Percentiles rank a stretch among this genome's conserved stretches.
Evolutionary conservation across 1,140 invertebrate genomes (phyloP).

Genomic region (Neomicropteryx cornuta): DNA sequence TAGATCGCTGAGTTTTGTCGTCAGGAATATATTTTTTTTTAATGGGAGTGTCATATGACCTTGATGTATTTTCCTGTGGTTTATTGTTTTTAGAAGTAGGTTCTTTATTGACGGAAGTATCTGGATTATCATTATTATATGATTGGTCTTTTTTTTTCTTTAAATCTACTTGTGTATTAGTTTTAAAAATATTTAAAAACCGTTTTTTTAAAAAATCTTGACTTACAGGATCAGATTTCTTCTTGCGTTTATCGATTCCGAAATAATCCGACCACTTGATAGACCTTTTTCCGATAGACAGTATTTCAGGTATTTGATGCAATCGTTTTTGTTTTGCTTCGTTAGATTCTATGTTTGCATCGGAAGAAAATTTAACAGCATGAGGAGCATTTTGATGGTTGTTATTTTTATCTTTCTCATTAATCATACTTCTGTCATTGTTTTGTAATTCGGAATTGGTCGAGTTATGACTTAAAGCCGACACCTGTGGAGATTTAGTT

Average conservation of each 20-base stretch:
- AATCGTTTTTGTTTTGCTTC: conserved; percentile 42
- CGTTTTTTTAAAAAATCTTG: conserved; percentile 30
- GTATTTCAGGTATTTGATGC: conserved; percentile 25
- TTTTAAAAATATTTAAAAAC: conserved; percentile 35
- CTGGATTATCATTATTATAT: too few relatives aligned
- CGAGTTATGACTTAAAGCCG: conserved; percentile 20
- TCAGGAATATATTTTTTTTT: too few relatives aligned
- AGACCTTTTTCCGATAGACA: conserved; percentile 61
- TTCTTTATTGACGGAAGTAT: too few relatives aligned
- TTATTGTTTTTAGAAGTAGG: too few relatives aligned
- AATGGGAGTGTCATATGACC: too few relatives aligned
- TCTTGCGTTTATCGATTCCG: conserved; percentile 66
- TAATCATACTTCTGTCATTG: conserved; percentile 21
- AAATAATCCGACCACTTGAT: conserved; percentile 79
- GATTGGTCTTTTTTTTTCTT: too few relatives aligned
- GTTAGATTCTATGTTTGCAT: conserved; percentile 29
- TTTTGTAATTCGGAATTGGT: too few relatives aligned
- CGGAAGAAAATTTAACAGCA: conserved; percentile 27
- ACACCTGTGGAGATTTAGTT: conserved; percentile 25
- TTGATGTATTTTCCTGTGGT: too few relatives aligned
- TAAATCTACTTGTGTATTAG: too few relatives aligned
- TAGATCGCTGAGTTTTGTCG: too few relatives aligned
- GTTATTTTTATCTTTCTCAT: conserved; percentile 8
- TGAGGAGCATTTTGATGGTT: conserved; percentile 30
- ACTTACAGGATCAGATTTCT: conserved; percentile 40